phyloP scores from a whole-genome alignment of 2,888 invertebrate genomes.

The Matsumyia berberina region DNA sequence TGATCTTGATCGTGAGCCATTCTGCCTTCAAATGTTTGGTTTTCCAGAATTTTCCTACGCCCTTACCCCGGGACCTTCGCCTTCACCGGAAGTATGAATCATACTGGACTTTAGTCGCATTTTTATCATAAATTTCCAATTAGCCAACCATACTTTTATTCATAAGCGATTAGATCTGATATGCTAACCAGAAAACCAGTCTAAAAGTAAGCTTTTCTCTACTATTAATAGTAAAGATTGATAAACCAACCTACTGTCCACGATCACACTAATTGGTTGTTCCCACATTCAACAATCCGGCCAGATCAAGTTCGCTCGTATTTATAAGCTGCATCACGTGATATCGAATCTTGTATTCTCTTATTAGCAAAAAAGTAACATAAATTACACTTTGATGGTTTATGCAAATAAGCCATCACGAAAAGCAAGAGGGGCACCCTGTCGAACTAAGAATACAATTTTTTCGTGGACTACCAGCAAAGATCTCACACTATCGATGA shows the following conservation, averaged over 20 bases:
- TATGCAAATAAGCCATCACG: background rate
- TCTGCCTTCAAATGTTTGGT: no score
- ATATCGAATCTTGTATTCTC: slow-evolving; percentile 20
- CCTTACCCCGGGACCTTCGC: background rate
- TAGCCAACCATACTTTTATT: slow-evolving; percentile 6
- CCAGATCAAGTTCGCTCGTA: background rate
- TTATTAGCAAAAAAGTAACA: slow-evolving; percentile 23
- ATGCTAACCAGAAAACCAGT: slow-evolving; percentile 3
- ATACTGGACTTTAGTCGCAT: background rate
- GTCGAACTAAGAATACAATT: background rate
- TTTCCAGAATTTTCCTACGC: background rate
- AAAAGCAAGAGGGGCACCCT: no score
- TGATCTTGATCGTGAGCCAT: no score
- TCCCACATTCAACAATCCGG: background rate
- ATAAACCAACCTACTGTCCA: background rate
- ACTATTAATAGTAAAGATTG: slow-evolving; percentile 4
- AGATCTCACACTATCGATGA: background rate
- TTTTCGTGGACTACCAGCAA: background rate
- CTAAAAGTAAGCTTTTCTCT: background rate
- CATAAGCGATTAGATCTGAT: slow-evolving; percentile 1
- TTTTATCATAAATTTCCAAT: background rate
- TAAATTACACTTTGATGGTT: background rate
- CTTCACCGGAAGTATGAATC: background rate
- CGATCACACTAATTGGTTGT: background rate
- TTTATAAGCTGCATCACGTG: slow-evolving; percentile 10